Conservation (phyloP, 2,113 vertebrate genomes). For the Tachycineta bicolor region DNA sequence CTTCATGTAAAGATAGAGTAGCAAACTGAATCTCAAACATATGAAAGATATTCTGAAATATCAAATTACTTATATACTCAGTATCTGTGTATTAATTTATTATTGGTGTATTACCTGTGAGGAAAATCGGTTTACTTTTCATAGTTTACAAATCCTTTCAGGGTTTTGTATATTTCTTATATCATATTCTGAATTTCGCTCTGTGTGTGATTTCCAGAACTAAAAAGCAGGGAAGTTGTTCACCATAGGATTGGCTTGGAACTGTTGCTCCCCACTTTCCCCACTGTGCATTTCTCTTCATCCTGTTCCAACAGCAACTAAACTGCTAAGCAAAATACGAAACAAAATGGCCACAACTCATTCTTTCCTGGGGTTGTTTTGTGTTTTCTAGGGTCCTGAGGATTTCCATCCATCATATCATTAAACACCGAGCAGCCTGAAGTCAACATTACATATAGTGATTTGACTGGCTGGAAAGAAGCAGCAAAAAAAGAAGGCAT, state of each 20-base stretch:
- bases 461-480: background rate
- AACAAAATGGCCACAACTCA: background rate
- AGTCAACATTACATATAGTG: background rate
- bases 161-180: background rate
- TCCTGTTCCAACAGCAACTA: rapidly evolving
- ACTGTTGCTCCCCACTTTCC: background rate
- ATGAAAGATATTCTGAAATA: background rate
- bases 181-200: background rate
- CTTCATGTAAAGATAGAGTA: background rate
- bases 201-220: background rate
- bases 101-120: background rate
- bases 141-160: background rate
- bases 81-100: background rate
- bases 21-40: background rate
- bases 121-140: background rate
- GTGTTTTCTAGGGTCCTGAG: background rate
- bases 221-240: background rate
- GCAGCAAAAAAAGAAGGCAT: background rate
- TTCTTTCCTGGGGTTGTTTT: background rate
- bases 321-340: background rate
- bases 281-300: background rate
- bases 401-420: background rate
- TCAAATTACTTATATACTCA: background rate
- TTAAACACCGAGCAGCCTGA: background rate
- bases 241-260: background rate